These are phyloP conservation scores for Dolomedes plantarius DNA, from an alignment of 2,888 invertebrate species.

Conservation along the genomic window DNA sequence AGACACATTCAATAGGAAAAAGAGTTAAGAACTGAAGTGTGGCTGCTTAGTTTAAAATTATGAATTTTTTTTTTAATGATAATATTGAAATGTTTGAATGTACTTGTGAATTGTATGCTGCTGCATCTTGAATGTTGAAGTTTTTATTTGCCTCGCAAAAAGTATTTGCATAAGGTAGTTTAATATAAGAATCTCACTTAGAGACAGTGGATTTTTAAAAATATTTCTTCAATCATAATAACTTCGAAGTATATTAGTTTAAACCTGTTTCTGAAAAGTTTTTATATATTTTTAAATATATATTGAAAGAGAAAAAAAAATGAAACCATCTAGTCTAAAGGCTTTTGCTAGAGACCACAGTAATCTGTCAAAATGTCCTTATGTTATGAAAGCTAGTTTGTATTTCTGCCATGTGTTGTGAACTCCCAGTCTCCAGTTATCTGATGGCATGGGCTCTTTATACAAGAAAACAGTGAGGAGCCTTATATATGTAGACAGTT, in stretches of 20 bases:
- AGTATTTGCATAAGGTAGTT: conserved; percentile 56
- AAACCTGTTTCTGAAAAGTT: conserved; percentile 33
- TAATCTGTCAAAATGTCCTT: conserved; percentile 49
- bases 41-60: background rate
- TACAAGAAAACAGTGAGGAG: conserved; percentile 16
- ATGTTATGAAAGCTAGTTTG: conserved; percentile 13
- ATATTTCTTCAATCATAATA: conserved; percentile 44
- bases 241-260: conserved; percentile 44
- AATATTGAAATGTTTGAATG: conserved; percentile 6
- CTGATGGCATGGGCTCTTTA: conserved; percentile 4
- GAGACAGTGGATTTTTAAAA: conserved; percentile 46
- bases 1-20: background rate
- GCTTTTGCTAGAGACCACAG: conserved; percentile 57
- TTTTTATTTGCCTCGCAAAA: conserved; percentile 51
- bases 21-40: background rate
- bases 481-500: conserved; percentile 37
- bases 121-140: conserved; percentile 51
- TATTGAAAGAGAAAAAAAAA: background rate
- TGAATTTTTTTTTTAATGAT: background rate
- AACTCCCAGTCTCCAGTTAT: conserved; percentile 48
- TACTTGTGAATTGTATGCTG: conserved; percentile 49
- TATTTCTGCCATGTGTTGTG: conserved; percentile 68
- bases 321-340: conserved; percentile 45
- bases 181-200: conserved; percentile 55
- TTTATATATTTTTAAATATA: conserved; percentile 36